phyloP scores from a whole-genome alignment of 37 sponge, comb jelly and placozoan genomes.

The Eunapius fragilis region DNA sequence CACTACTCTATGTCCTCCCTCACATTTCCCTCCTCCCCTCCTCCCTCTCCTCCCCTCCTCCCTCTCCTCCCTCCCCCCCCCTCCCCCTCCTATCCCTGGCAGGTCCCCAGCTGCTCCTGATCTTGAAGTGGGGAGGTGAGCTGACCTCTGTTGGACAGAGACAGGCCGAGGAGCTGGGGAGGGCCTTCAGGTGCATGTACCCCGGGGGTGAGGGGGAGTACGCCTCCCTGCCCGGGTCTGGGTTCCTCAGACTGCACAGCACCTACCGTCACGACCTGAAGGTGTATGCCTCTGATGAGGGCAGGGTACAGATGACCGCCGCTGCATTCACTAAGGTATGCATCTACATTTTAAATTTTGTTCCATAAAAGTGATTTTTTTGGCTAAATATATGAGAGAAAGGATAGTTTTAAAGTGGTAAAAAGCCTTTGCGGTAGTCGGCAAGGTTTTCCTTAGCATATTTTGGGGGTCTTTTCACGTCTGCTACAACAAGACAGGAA shows the following conservation, averaged over 20 bases:
- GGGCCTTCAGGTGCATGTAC: slow-evolving; percentile 87
- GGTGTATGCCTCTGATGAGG: slow-evolving; percentile 97
- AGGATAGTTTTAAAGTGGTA: too few relatives aligned
- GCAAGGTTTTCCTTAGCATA: too few relatives aligned
- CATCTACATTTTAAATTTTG: background rate
- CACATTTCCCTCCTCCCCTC: too few relatives aligned
- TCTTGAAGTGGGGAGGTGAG: slow-evolving; percentile 98
- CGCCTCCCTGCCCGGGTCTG: slow-evolving; percentile 79
- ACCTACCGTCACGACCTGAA: slow-evolving; percentile 97
- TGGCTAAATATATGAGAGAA: too few relatives aligned
- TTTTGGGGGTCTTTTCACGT: too few relatives aligned
- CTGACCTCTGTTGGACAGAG: slow-evolving; percentile 79
- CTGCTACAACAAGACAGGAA: too few relatives aligned
- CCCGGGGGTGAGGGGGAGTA: slow-evolving; percentile 90
- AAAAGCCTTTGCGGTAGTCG: too few relatives aligned
- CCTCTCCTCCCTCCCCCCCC: background rate
- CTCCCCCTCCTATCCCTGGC: background rate
- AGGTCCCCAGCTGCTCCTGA: slow-evolving; percentile 73
- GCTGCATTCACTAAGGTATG: slow-evolving; percentile 95
- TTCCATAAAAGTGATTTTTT: background rate
- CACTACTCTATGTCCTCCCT: too few relatives aligned
- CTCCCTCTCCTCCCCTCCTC: too few relatives aligned
- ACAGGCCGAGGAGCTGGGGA: slow-evolving; percentile 88
- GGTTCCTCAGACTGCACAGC: slow-evolving; percentile 93
- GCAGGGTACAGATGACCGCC: slow-evolving; percentile 94